Evolutionary conservation across 1,140 invertebrate species (phyloP).

Genomic region (Listronotus bonariensis): DNA sequence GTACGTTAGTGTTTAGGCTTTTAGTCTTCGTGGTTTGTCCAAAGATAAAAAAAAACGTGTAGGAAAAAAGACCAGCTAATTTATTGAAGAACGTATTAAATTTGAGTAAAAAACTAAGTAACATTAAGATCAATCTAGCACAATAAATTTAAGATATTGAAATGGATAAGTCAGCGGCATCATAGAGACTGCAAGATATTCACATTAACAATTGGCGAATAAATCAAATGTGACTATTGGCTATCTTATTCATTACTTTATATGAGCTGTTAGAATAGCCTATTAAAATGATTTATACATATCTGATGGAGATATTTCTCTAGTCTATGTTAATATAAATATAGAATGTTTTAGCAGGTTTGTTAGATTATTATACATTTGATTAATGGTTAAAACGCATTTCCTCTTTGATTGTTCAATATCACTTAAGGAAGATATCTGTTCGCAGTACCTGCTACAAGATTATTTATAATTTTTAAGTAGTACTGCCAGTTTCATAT

Average conservation of each 20-base stretch:
- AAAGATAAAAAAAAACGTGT: too few species aligned
- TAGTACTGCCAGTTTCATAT: too few species aligned
- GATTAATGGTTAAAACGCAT: conserved; percentile 5
- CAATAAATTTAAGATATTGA: conserved; percentile 6
- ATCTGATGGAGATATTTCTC: conserved; percentile 16
- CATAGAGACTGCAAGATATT: conserved; percentile 8
- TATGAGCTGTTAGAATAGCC: conserved; percentile 9
- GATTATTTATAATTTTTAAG: too few species aligned
- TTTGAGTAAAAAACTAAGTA: too few species aligned
- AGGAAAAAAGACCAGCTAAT: too few species aligned
- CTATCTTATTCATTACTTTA: conserved; percentile 16
- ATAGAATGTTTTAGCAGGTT: conserved; percentile 8
- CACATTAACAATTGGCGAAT: conserved; percentile 24
- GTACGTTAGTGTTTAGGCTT: too few species aligned
- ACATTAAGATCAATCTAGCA: too few species aligned
- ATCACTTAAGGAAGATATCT: too few species aligned
- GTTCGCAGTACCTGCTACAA: too few species aligned
- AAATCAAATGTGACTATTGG: conserved; percentile 20
- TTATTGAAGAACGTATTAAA: too few species aligned
- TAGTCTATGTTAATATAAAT: conserved; percentile 15
- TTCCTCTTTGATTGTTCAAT: neutral
- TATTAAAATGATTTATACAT: conserved; percentile 32
- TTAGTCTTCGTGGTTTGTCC: too few species aligned
- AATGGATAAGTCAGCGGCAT: conserved; percentile 11
- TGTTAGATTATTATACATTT: conserved; percentile 2